These are phyloP conservation scores for Plebejus anna DNA, from an alignment of 2,888 invertebrate genomes.

Conservation along the genomic window DNA sequence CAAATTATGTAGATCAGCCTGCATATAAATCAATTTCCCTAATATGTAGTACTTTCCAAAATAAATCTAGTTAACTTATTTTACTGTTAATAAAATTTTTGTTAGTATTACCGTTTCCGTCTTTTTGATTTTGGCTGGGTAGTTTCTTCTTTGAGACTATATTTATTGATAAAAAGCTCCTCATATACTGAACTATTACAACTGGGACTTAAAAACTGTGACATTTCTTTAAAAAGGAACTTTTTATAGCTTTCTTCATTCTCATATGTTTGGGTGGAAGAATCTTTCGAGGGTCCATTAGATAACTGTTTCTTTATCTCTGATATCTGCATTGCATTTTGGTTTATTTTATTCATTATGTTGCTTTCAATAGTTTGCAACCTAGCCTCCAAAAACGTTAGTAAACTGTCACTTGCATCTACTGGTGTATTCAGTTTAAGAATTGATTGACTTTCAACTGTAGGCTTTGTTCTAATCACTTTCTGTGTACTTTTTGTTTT, in stretches of 20 bases:
- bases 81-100: background rate
- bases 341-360: conserved; percentile 60
- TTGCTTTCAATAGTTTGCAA: conserved; percentile 61
- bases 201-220: conserved; percentile 58
- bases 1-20: background rate
- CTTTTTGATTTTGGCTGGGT: conserved; percentile 38
- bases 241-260: conserved; percentile 54
- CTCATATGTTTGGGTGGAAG: conserved; percentile 48
- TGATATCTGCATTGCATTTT: conserved; percentile 58
- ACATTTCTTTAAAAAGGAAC: conserved; percentile 61
- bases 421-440: background rate
- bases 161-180: conserved; percentile 65
- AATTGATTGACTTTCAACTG: conserved; percentile 21
- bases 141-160: conserved; percentile 37
- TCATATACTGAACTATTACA: conserved; percentile 62
- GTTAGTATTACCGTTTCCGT: conserved; percentile 34
- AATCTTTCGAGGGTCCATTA: conserved; percentile 34
- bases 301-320: conserved; percentile 50
- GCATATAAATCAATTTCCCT: too few relatives aligned
- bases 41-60: too few relatives aligned
- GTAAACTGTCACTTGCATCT: background rate
- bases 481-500: background rate
- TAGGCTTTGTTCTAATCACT: background rate
- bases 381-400: conserved; percentile 51
- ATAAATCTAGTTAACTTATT: background rate